Evolutionary conservation across 2,113 vertebrate species (phyloP).

Genomic region (Parus major): DNA sequence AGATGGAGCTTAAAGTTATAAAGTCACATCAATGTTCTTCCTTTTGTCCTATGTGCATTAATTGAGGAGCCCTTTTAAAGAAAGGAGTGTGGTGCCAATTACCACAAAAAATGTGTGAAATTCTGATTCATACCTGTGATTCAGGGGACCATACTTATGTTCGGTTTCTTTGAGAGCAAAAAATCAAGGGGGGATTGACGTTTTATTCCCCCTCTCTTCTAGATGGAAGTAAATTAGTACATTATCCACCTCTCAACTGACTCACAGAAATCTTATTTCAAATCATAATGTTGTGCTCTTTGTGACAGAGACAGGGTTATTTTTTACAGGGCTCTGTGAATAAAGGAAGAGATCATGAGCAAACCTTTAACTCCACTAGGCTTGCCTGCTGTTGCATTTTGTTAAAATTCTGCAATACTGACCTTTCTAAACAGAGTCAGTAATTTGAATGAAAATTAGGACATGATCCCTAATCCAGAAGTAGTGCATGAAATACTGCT

Average conservation of each 20-base stretch:
- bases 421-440: background rate
- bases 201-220: background rate
- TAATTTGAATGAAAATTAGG: conserved; percentile 22
- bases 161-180: conserved; percentile 10
- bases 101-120: background rate
- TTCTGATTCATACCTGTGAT: conserved; percentile 28
- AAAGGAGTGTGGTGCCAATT: background rate
- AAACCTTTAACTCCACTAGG: background rate
- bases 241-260: conserved; percentile 47
- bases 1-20: background rate
- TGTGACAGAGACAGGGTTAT: background rate
- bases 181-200: conserved; percentile 21
- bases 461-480: background rate
- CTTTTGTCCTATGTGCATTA: conserved; percentile 27
- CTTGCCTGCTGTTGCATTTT: background rate
- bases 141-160: conserved; percentile 10
- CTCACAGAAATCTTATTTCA: conserved; percentile 54
- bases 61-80: conserved; percentile 25
- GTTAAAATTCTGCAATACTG: background rate
- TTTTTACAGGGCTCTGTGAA: background rate
- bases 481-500: background rate
- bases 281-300: background rate
- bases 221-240: conserved; percentile 14
- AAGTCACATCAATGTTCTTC: background rate
- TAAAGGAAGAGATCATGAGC: background rate